phyloP scores from a whole-genome alignment of 2,888 invertebrate genomes.

The Cynaeus angustus region DNA sequence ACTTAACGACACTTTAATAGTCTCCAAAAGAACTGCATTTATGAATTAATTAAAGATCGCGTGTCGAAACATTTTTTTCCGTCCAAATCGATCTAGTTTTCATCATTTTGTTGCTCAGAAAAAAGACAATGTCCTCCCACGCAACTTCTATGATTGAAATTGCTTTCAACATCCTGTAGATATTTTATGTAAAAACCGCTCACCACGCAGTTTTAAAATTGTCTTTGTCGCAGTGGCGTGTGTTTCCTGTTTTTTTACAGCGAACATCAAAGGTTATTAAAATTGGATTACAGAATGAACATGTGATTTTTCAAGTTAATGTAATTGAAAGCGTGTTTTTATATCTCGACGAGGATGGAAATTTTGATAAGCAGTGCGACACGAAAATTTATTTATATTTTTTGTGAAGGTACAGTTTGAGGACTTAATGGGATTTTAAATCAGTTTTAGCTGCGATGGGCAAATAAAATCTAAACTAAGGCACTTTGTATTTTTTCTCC shows the following conservation, averaged over 20 bases:
- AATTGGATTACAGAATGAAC: constrained; percentile 23
- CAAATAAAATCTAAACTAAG: too few relatives aligned
- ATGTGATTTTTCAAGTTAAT: constrained; percentile 39
- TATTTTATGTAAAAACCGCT: constrained; percentile 29
- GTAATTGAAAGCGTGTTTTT: constrained; percentile 40
- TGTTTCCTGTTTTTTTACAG: constrained; percentile 36
- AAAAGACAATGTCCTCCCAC: constrained; percentile 26
- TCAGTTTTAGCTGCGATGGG: too few relatives aligned
- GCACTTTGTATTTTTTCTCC: too few relatives aligned
- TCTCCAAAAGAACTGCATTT: constrained; percentile 25
- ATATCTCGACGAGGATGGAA: constrained; percentile 12
- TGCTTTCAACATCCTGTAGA: constrained; percentile 11
- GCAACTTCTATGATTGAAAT: constrained; percentile 16
- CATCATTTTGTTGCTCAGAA: constrained; percentile 3
- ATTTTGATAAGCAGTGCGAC: too few relatives aligned
- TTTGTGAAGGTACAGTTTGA: too few relatives aligned
- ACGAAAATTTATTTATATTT: too few relatives aligned
- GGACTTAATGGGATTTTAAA: too few relatives aligned
- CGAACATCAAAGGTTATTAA: constrained; percentile 33
- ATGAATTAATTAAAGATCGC: constrained; percentile 43
- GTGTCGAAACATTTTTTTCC: constrained; percentile 33
- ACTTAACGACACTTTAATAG: constrained; percentile 40
- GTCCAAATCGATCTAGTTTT: constrained; percentile 22
- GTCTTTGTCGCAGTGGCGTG: constrained; percentile 15
- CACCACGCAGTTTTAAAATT: constrained; percentile 43